Evolutionary conservation across 2,797 vertebrate genomes (phyloP), one percentile per base, ranked within the genome.

Genomic region (Valencia hispanica): DNA sequence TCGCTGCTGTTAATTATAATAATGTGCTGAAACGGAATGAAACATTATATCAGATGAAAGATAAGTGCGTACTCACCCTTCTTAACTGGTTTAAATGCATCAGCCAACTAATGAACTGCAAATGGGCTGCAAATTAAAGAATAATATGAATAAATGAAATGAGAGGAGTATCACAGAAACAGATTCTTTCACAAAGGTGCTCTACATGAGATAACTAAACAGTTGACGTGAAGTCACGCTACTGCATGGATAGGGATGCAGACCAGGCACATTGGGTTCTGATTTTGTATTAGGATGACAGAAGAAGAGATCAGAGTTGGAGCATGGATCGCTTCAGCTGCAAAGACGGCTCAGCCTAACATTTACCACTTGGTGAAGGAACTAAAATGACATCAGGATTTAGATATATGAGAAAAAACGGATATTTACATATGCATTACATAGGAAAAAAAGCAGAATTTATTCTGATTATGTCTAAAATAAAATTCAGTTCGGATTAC

Each of bases 11-110:
- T 73, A 57, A 53, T 72, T 55, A 45, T 43, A 66, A 43, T 36
- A n/a, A 51, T 25, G 32, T 53, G 25, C 51, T 55, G 22, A 55
- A 53, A n/a, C 34, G 18, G 55, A 61, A 43, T 73, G 20, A 53
- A 61, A 66, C 73, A 66, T 66, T 36, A 50, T 47, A 53, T 43
- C 48, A 68, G 48, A 66, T 20, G 8, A 68, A 68, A 73, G 53
- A 73, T 59, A 72, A 66, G 22, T 51, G 45, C 1, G 2, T 45
- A 8, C n/a, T 47, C 25, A 32, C n/a, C 34, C 34, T 51, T 51
- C 47, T 75, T 66, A 30, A 30, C 34, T 41, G 73, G 61, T 68
- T 22, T 12, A 53, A 41, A 68, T 8, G 11, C 47, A 18, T 68
- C 17, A 22, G 50, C 20, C 50, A 7, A 53, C 18, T 39, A 75